Evolutionary conservation across 1,140 invertebrate genomes (phyloP).

Genomic region (Muscidifurax raptorellus): DNA sequence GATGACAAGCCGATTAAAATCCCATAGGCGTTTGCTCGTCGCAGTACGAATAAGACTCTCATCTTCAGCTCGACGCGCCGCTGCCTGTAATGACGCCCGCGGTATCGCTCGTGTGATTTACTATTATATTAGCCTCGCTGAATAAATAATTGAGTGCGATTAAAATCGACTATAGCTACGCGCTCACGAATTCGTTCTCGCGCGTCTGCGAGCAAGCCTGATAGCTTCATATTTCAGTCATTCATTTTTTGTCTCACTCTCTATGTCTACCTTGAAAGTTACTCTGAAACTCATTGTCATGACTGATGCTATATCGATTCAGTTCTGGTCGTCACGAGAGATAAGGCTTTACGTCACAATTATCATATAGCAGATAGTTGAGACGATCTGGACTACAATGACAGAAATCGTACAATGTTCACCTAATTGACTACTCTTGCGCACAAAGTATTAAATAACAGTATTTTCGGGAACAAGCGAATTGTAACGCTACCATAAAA

Average conservation of each 20-base stretch:
- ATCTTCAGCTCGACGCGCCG: slow-evolving; percentile 11
- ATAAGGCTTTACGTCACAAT: slow-evolving; percentile 26
- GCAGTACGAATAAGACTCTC: background rate
- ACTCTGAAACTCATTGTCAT: background rate
- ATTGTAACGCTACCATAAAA: background rate
- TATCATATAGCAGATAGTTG: no score
- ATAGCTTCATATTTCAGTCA: slow-evolving; percentile 37
- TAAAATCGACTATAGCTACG: slow-evolving; percentile 36
- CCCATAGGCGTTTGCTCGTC: background rate
- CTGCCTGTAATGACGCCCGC: slow-evolving; percentile 30
- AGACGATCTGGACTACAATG: no score
- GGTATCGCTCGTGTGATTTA: slow-evolving; percentile 40
- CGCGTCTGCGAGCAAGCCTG: background rate
- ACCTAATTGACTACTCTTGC: no score
- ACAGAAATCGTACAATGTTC: no score
- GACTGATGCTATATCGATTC: slow-evolving; percentile 7
- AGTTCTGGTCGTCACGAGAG: slow-evolving; percentile 18
- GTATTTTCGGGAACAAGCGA: no score
- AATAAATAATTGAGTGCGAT: slow-evolving; percentile 53
- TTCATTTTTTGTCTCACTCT: slow-evolving; percentile 6
- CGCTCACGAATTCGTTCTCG: slow-evolving; percentile 38
- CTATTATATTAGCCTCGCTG: slow-evolving; percentile 37
- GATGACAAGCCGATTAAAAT: slow-evolving; percentile 57
- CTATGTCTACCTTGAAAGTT: background rate
- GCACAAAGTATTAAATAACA: no score